phyloP scores from a whole-genome alignment of 1,140 invertebrate species.

The Hirudo medicinalis region DNA sequence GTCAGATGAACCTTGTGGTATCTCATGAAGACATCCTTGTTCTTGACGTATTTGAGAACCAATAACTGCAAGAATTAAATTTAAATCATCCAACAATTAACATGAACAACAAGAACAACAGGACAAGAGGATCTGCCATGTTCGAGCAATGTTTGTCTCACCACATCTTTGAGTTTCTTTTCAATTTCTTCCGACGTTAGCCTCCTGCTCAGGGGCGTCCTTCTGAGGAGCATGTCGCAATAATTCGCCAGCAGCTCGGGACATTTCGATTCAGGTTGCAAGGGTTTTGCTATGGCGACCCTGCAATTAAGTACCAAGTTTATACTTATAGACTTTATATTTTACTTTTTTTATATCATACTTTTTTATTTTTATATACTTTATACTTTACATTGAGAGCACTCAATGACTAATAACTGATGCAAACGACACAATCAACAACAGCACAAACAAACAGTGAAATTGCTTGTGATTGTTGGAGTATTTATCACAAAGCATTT shows the following conservation, averaged over 20 bases:
- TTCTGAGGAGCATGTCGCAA: constrained; percentile 96
- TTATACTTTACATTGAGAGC: too few species aligned
- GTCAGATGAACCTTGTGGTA: constrained; percentile 98
- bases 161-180: constrained; percentile 69
- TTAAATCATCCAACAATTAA: background rate
- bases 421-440: background rate
- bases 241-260: constrained; percentile 97
- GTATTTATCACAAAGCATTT: background rate
- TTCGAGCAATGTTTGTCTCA: constrained; percentile 39
- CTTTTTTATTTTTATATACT: too few species aligned
- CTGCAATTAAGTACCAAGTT: background rate
- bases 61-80: constrained; percentile 51
- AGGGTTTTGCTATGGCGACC: constrained; percentile 25
- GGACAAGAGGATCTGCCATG: background rate
- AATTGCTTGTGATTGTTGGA: background rate
- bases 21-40: constrained; percentile 99
- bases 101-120: background rate
- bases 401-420: too few species aligned
- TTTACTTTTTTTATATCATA: too few species aligned
- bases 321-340: too few species aligned
- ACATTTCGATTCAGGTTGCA: constrained; percentile 83
- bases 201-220: constrained; percentile 87
- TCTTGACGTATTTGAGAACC: constrained; percentile 96
- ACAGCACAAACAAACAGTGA: background rate
- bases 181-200: constrained; percentile 96